Evolutionary conservation across 2,888 invertebrate species (phyloP), one percentile per base, ranked within the genome.

Genomic region (Erannis defoliaria): DNA sequence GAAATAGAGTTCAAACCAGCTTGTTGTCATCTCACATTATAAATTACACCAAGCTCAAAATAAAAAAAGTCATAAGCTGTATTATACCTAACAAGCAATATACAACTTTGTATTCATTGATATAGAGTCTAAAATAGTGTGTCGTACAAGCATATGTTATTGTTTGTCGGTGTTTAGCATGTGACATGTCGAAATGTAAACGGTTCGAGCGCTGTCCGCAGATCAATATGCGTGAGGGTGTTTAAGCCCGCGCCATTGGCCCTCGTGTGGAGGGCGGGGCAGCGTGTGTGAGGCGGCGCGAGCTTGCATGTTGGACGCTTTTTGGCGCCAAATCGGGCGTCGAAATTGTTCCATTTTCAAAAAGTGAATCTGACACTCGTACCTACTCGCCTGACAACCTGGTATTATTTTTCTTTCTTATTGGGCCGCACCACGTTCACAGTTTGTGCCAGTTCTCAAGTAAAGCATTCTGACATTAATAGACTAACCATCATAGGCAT

Each of bases 221-320:
- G 93, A 93, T 93, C 93, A 91, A 93, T 93, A 93, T 93, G 92
- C 90, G 93, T 91, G 90, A 85, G 90, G 88, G 88, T 89, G 90
- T 89, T 83, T 80, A 84, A 84, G 83, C 84, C 80, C 80, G 77
- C 81, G 89, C 84, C 85, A 93, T 93, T 93, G 93, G 93, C 89
- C 87, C 80, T 76, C 81, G 83, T 82, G 77, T 77, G 86, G 80
- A 86, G 88, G 93, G 90, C 92, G 92, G 84, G 86, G 90, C 90
- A 74, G 61, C 80, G 80, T 81, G 81, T 86, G 77, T 85, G 86
- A 85, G 50, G 50, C 23, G 84, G 84, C 85, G 85, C 90, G 88
- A 82, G 80, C 80, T 80, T 76, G 74, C 75, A 80, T 73, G 72
- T 77, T 37, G 33, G 35, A 54, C 77, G 80, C 79, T 81, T 89